Conservation (phyloP, 2,888 invertebrate species). For the Eumerus sabulonum region DNA sequence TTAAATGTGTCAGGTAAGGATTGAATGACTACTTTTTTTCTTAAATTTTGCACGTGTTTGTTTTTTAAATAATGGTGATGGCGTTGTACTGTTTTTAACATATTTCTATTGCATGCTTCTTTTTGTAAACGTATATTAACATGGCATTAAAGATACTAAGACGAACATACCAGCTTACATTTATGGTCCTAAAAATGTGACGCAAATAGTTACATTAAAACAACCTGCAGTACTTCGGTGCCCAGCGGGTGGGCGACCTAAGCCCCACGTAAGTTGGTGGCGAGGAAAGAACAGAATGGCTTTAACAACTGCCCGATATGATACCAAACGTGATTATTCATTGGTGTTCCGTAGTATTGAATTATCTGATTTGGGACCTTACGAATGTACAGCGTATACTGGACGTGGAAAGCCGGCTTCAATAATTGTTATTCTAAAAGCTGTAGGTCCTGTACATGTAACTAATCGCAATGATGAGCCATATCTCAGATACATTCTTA, state of each 20-base stretch:
- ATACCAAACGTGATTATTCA: constrained; percentile 86
- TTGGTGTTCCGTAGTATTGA: constrained; percentile 87
- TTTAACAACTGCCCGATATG: constrained; percentile 79
- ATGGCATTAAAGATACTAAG: constrained; percentile 35
- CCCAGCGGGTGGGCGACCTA: constrained; percentile 89
- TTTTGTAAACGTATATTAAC: constrained; percentile 15
- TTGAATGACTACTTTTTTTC: constrained; percentile 15
- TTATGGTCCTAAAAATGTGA: constrained; percentile 83
- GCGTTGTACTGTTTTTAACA: constrained; percentile 54
- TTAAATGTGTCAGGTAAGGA: constrained; percentile 87
- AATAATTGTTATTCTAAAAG: constrained; percentile 87
- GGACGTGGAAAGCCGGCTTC: constrained; percentile 88
- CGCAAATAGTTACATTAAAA: constrained; percentile 85
- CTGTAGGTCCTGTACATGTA: constrained; percentile 85
- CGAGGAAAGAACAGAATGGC: constrained; percentile 88
- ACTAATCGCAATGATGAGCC: constrained; percentile 81
- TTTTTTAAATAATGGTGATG: constrained; percentile 71
- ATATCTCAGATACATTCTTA: constrained; percentile 83
- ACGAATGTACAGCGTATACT: constrained; percentile 94
- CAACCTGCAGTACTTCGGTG: constrained; percentile 87
- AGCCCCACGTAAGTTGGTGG: constrained; percentile 92
- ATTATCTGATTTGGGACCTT: constrained; percentile 88
- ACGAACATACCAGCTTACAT: constrained; percentile 81
- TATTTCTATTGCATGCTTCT: constrained; percentile 61
- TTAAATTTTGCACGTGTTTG: neutral